These are phyloP conservation scores for Scomber colias DNA, from an alignment of 2,113 vertebrate species.

Conservation along the genomic window DNA sequence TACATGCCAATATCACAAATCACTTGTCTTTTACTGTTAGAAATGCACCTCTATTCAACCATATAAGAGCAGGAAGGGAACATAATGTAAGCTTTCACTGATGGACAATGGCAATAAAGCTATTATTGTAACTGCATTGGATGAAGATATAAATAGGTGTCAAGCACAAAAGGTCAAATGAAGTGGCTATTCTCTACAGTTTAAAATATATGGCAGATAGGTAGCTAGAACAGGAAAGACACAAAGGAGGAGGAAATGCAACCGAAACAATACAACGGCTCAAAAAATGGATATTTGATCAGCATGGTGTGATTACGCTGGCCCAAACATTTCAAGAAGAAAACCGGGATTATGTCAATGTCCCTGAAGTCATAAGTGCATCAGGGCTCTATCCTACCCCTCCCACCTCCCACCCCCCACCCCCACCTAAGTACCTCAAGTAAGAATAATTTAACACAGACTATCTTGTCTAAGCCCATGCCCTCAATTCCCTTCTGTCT, in stretches of 20 bases:
- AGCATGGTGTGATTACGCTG: conserved; percentile 13
- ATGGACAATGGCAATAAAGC: not conserved
- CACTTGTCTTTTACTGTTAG: not conserved
- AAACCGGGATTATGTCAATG: conserved; percentile 63
- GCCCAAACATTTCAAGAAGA: conserved; percentile 49
- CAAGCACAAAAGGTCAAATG: not conserved
- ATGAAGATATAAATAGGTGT: not conserved
- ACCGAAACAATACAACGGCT: conserved; percentile 5
- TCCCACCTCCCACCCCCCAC: conserved; percentile 38
- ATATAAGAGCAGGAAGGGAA: conserved; percentile 1
- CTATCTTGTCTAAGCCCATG: conserved; percentile 72
- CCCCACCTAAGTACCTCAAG: conserved; percentile 61
- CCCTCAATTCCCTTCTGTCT: conserved; percentile 80
- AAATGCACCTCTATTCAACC: too few relatives aligned
- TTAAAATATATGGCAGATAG: not conserved
- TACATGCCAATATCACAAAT: not conserved
- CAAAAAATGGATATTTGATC: not conserved
- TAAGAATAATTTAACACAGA: conserved; percentile 72
- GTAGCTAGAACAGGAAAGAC: not conserved
- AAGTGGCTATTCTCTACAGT: not conserved
- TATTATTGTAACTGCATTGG: not conserved
- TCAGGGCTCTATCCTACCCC: conserved; percentile 24
- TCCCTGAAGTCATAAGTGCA: conserved; percentile 45
- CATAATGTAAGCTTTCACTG: not conserved
- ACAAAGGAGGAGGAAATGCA: not conserved